Evolutionary conservation across 2,888 invertebrate genomes (phyloP), one percentile per base, ranked within the genome.

Genomic region (Chrysina gloriosa): DNA sequence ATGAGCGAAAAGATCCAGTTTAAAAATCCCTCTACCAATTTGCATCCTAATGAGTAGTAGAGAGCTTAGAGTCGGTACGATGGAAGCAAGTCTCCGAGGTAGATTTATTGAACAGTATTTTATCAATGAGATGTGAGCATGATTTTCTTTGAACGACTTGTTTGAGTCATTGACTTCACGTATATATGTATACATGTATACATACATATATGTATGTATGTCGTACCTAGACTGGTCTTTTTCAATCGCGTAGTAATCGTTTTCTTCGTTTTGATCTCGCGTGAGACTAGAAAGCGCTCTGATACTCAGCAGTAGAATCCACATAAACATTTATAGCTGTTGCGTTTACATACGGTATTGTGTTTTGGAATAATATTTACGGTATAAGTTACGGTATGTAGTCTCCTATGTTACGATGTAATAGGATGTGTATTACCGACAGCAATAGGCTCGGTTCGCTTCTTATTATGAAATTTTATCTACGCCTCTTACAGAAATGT

Each of bases 81-180:
- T 61, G 11, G 45, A 61, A 56, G 42, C 58, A n/a, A 61, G 58
- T 27, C 42, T 61, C 25, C 42, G 36, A 29, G 42, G 42, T 61
- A 61, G 29, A 64, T 64, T 64, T 64, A 64, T 64, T 64, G 64
- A 64, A 64, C 64, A 52, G 64, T 64, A 52, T 64, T 64, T 64
- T 64, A 64, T 64, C 52, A 64, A 64, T 64, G 64, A 64, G 42
- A 52, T 64, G 64, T 50, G 64, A 50, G 27, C 50, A 50, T 36
- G 64, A 50, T 61, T 61, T 42, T 61, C 58, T 61, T 42, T 61
- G 58, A 61, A 42, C 58, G 56, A 63, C 47, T 63, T 21, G 50
- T 14, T 16, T 36, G 39, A 23, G 36, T 64, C 50, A 52, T 50
- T 52, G 64, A 23, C 63, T 63, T 29, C 9, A 23, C 52, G 39